Evolutionary conservation across 2,113 vertebrate genomes (phyloP), one percentile per base, ranked within the genome.

Genomic region (Oncorhynchus nerka): DNA sequence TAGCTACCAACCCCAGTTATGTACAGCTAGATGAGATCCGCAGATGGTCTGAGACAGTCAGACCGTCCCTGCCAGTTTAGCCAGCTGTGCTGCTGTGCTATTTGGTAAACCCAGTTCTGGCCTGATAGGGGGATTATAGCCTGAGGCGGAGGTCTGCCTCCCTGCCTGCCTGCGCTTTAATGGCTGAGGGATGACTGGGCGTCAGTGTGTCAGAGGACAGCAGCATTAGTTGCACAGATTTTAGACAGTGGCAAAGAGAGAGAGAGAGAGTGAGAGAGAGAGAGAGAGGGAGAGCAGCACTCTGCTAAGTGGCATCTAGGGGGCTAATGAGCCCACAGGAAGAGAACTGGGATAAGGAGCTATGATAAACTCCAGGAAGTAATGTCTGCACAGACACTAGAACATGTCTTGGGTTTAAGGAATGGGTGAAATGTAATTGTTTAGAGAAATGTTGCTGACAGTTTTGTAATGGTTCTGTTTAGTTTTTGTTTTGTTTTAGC

Each of bases 101-200:
- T 55, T 55, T 80, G 85, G 78, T 68, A 80, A 81, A 81, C 74
- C 78, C 78, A 81, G 82, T 76, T 78, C n/a, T 48, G 69, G 76
- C 71, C 48, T 84, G 84, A 86, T 87, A 88, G 87, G 59, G 78
- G 86, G 85, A 90, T 88, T 91, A 91, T 83, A 77, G 80, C 85
- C 81, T 74, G 71, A 75, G 85, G 86, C 81, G 71, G 73, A 73
- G 83, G 77, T 85, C 81, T 80, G 51, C 16, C 51, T 55, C 51
- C 51, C 16, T 55, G 51, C 51, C 51, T 55, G 51, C 16, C 51
- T 55, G 77, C 70, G 74, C 82, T 86, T 82, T 87, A 85, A 88
- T 83, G 76, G 86, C 84, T 81, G 32, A 74, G 75, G 86, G 79
- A 81, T 82, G 85, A 83, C 81, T 82, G 79, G 74, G 75, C 83